Base-by-base conservation (phyloP, 2,797 vertebrate species). In the Staurois parvus region DNA sequence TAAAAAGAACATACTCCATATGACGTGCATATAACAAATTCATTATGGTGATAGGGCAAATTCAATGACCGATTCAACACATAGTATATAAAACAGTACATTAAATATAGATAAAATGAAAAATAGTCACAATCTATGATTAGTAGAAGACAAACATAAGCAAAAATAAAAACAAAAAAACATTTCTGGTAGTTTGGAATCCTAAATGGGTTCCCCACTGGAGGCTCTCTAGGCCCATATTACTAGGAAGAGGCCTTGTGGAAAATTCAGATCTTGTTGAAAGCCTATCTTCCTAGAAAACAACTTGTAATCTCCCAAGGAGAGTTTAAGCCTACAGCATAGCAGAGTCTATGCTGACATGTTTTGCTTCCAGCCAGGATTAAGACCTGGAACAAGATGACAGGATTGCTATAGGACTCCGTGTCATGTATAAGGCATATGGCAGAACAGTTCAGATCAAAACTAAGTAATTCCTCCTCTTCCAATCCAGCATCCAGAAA, bases 21-120 rank as follows among this genome's bases (percentile, higher is more conserved):
- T 29, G 64, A 29, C 9, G 28, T 29, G 12, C 1, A 21, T 59
- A 52, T 17, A 28, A 66, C 26, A 29, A 29, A 29, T 15, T 66
- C 26, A 29, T 66, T 26, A 29, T 28, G 10, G 26, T 29, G 64
- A 26, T 28, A 29, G 15, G n/a, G 26, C 64, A n/a, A 59, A 59
- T 59, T 2, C 64, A 3, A 26, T 66, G 26, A 12, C 26, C 4
- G 12, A 29, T 37, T 40, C 52, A 59, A 59, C 21, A 56, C 52
- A 59, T 59, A 24, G 52, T 59, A 81, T 59, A 81, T 73, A 40
- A 73, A 26, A 62, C 32, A 40, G 48, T n/a, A 40, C 11, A 62
- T 72, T n/a, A 62, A 17, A 15, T 29, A 29, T 24, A n/a, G 45
- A 79, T n/a, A 15, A 34, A 66, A 28, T n/a, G 26, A 29, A 9